Evolutionary conservation across 92 coral and sea anemone genomes (phyloP).

Genomic region (Palythoa grandis): DNA sequence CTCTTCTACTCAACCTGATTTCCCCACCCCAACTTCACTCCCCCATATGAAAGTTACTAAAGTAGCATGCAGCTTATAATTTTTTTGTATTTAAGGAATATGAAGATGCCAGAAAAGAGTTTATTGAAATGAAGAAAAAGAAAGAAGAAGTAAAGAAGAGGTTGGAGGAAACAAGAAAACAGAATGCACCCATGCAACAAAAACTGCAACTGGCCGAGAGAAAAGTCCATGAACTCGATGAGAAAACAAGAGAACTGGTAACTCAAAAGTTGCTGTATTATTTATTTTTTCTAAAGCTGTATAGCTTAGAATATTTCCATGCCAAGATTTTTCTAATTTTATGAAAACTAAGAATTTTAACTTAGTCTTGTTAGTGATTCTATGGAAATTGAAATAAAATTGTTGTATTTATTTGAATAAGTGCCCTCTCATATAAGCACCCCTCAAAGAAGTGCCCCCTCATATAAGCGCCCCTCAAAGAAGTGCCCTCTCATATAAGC

Average conservation of each 20-base stretch:
- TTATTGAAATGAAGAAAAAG: conserved; percentile 77
- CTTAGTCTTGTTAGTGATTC: too few relatives aligned
- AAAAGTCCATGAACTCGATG: conserved; percentile 66
- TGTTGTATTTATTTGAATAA: too few relatives aligned
- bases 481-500: too few relatives aligned
- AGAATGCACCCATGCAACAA: conserved; percentile 89
- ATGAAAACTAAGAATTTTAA: too few relatives aligned
- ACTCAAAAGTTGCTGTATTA: neutral
- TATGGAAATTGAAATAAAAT: too few relatives aligned
- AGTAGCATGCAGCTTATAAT: neutral
- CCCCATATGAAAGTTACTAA: too few relatives aligned
- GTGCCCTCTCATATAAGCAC: too few relatives aligned
- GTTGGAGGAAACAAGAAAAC: conserved; percentile 66
- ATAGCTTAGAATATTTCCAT: neutral
- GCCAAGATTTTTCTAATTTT: too few relatives aligned
- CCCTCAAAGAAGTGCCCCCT: too few relatives aligned
- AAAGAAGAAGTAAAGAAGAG: conserved; percentile 76
- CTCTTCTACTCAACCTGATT: too few relatives aligned
- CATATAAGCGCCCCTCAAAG: too few relatives aligned
- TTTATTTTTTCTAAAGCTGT: neutral
- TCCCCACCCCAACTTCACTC: too few relatives aligned
- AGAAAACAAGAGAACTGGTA: conserved; percentile 76
- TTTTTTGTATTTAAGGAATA: conserved; percentile 70
- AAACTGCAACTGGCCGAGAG: conserved; percentile 64
- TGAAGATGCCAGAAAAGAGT: conserved; percentile 83